Percentiles rank a stretch among this genome's conserved stretches.
phyloP scores from a whole-genome alignment of 2,888 invertebrate species.

The Sericinus montela region DNA sequence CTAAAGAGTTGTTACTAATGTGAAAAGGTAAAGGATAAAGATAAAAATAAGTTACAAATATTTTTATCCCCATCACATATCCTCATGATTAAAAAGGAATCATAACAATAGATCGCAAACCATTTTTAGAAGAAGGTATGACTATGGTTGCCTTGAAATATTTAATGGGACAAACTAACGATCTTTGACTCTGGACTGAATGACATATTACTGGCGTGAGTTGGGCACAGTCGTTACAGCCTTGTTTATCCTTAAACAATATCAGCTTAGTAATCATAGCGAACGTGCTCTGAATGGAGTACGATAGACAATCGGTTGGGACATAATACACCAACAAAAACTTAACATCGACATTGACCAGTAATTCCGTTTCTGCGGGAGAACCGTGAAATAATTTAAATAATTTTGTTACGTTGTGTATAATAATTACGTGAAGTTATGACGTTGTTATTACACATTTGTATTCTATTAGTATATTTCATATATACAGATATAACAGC shows the following conservation, averaged over 20 bases:
- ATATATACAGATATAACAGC: too few species aligned
- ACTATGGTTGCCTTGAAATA: slow-evolving; percentile 2
- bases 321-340: slow-evolving; percentile 7
- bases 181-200: slow-evolving; percentile 18
- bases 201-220: slow-evolving; percentile 1
- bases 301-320: not conserved
- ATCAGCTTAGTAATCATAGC: slow-evolving; percentile 30
- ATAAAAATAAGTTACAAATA: not conserved
- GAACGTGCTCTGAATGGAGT: slow-evolving; percentile 33
- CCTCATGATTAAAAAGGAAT: slow-evolving; percentile 4
- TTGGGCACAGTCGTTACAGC: slow-evolving; percentile 25
- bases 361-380: not conserved
- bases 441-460: too few species aligned
- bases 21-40: too few species aligned
- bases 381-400: too few species aligned
- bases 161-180: slow-evolving; percentile 7
- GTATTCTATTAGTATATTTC: too few species aligned
- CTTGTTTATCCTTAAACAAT: slow-evolving; percentile 37
- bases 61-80: slow-evolving; percentile 6
- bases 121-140: slow-evolving; percentile 1
- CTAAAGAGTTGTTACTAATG: too few species aligned
- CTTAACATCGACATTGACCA: slow-evolving; percentile 1
- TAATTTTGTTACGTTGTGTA: too few species aligned
- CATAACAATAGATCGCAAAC: slow-evolving; percentile 6
- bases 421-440: too few species aligned